These are phyloP conservation scores for Chondrilla cf. caribensis DNA, from an alignment of 37 sponge, comb jelly and placozoan species.

Conservation along the genomic window DNA sequence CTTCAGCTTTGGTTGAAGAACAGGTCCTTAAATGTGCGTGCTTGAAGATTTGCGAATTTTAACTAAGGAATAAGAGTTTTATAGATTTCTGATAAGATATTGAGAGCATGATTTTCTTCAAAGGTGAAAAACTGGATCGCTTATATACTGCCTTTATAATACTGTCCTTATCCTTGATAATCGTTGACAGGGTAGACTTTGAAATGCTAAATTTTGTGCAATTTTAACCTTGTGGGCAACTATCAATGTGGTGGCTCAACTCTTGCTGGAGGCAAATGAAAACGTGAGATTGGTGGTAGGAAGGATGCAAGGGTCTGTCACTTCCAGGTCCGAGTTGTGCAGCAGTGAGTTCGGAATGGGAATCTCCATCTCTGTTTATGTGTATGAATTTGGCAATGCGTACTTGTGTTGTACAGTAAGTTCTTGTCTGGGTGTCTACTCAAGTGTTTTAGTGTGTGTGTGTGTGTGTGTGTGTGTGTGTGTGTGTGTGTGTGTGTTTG, in stretches of 20 bases:
- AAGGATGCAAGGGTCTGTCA: slow-evolving; percentile 1
- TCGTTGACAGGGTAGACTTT: too few relatives aligned
- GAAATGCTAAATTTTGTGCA: too few relatives aligned
- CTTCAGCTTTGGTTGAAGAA: too few relatives aligned
- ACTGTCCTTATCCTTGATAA: too few relatives aligned
- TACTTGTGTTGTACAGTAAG: slow-evolving; percentile 5
- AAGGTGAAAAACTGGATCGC: too few relatives aligned
- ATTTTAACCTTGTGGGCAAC: slow-evolving; percentile 54
- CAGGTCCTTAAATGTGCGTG: too few relatives aligned
- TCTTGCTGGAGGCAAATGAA: neutral
- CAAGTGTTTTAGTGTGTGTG: neutral
- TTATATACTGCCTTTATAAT: too few relatives aligned
- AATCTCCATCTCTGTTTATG: too few relatives aligned
- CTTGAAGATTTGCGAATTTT: too few relatives aligned
- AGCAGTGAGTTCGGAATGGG: neutral
- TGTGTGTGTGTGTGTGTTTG: slow-evolving; percentile 20
- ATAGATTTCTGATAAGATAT: too few relatives aligned
- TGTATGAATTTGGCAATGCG: slow-evolving; percentile 4
- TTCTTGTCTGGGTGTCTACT: neutral
- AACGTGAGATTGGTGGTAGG: slow-evolving; percentile 17
- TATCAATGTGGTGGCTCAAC: slow-evolving; percentile 55
- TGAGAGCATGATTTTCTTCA: too few relatives aligned
- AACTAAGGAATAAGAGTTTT: too few relatives aligned
- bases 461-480: slow-evolving; percentile 19
- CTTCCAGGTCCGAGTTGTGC: slow-evolving; percentile 15